These are phyloP conservation scores for Trachythela sp. DNA, from an alignment of 64 coral and sea anemone genomes.

Conservation along the genomic window DNA sequence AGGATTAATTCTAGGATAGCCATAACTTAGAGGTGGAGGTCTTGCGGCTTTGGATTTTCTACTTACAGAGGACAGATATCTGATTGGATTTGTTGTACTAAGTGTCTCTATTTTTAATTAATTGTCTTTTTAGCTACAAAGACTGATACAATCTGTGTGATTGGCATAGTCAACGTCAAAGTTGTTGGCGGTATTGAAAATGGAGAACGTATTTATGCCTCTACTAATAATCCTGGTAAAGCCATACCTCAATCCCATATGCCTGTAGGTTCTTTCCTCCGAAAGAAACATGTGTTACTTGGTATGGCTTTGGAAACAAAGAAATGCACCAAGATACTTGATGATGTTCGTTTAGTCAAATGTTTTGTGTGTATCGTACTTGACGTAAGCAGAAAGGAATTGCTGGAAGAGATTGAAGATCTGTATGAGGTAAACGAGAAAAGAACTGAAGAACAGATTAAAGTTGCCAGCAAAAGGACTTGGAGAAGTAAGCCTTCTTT, in stretches of 20 bases:
- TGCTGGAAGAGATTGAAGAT: constrained; percentile 29
- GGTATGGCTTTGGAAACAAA: constrained; percentile 45
- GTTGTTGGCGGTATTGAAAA: constrained; percentile 46
- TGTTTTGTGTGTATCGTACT: constrained; percentile 57
- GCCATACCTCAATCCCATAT: constrained; percentile 50
- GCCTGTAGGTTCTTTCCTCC: constrained; percentile 23
- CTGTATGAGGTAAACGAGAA: constrained; percentile 46
- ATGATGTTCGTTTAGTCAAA: constrained; percentile 40
- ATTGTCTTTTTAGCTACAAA: background rate
- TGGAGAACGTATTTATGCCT: constrained; percentile 62
- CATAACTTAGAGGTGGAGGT: too few relatives aligned
- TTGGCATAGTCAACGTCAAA: constrained; percentile 65
- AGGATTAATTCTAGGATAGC: too few relatives aligned
- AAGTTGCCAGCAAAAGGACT: background rate
- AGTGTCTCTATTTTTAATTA: background rate
- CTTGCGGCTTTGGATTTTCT: too few relatives aligned
- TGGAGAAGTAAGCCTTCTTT: background rate
- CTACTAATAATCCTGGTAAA: constrained; percentile 43
- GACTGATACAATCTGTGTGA: constrained; percentile 55
- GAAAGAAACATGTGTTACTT: constrained; percentile 48
- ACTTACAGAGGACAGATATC: too few relatives aligned
- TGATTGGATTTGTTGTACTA: too few relatives aligned
- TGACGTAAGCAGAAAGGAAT: constrained; percentile 42
- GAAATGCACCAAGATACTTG: background rate
- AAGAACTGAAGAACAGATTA: constrained; percentile 50